Evolutionary conservation across 35 echinoderm and acorn worm species (phyloP).

Genomic region (Chiridota heheva): DNA sequence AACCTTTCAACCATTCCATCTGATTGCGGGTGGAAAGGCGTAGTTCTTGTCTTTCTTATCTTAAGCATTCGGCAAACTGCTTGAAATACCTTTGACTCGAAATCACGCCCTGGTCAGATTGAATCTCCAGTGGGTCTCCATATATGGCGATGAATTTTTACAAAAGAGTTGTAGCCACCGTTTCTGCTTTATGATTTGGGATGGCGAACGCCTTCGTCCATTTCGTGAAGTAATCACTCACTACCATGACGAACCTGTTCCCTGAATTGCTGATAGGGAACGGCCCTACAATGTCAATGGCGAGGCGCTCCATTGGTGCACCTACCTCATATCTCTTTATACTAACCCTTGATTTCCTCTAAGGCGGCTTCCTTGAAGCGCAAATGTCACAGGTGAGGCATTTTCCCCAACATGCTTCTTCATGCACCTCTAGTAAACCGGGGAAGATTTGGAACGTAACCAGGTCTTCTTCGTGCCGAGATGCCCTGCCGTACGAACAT

Average conservation of each 20-base stretch:
- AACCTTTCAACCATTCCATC: too few species aligned
- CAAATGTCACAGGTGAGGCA: conserved; percentile 10
- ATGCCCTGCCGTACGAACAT: conserved; percentile 6
- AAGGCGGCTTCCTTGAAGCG: not conserved
- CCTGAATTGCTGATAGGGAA: conserved; percentile 34
- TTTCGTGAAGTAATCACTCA: conserved; percentile 49
- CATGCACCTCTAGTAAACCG: conserved; percentile 49
- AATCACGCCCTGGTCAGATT: conserved; percentile 64
- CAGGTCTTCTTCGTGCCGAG: not conserved
- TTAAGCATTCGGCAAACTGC: conserved; percentile 19
- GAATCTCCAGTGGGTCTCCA: conserved; percentile 51
- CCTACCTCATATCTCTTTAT: conserved; percentile 1
- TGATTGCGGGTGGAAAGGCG: conserved; percentile 29
- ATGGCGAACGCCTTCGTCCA: conserved; percentile 57
- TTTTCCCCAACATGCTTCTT: not conserved
- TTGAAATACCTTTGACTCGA: conserved; percentile 58
- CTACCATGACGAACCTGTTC: conserved; percentile 34
- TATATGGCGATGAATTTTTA: conserved; percentile 56
- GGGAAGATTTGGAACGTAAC: not conserved
- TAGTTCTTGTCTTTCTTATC: conserved; percentile 47
- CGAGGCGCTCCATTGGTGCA: conserved; percentile 33
- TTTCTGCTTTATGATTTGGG: conserved; percentile 57
- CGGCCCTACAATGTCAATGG: conserved; percentile 48
- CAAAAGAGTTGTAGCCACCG: conserved; percentile 43
- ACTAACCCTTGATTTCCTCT: not conserved